phyloP scores from a whole-genome alignment of 2,888 invertebrate species.

The Erebia palarica region DNA sequence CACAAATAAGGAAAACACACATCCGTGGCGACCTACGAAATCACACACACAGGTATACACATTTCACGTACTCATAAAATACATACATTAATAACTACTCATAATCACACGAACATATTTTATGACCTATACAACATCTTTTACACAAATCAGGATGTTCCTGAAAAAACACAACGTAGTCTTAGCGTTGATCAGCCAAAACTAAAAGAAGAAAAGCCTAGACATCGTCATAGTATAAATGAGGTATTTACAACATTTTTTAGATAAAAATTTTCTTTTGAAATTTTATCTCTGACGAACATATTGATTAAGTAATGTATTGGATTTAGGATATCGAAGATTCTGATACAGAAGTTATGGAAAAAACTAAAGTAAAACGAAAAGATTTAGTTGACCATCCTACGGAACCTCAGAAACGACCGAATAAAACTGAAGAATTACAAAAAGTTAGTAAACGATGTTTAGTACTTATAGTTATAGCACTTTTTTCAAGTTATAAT shows the following conservation, averaged over 20 bases:
- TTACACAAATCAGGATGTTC: conserved; percentile 54
- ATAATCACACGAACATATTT: conserved; percentile 14
- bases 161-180: conserved; percentile 54
- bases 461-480: no score
- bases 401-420: conserved; percentile 50
- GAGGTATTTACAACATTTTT: conserved; percentile 50
- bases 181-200: conserved; percentile 52
- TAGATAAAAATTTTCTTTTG: background rate
- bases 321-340: conserved; percentile 52
- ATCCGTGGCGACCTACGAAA: conserved; percentile 74
- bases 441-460: conserved; percentile 6
- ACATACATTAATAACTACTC: conserved; percentile 42
- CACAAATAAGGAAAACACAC: conserved; percentile 68
- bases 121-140: conserved; percentile 22
- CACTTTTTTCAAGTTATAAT: no score
- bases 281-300: background rate
- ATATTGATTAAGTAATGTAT: conserved; percentile 15
- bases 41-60: conserved; percentile 56
- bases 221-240: conserved; percentile 53
- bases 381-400: conserved; percentile 48
- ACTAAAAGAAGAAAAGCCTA: conserved; percentile 43
- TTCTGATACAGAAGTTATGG: conserved; percentile 43
- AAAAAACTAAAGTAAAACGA: conserved; percentile 51
- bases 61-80: conserved; percentile 53
- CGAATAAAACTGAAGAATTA: conserved; percentile 51